phyloP scores from a whole-genome alignment of 2,113 vertebrate genomes.

The Paradoxurus hermaphroditus region DNA sequence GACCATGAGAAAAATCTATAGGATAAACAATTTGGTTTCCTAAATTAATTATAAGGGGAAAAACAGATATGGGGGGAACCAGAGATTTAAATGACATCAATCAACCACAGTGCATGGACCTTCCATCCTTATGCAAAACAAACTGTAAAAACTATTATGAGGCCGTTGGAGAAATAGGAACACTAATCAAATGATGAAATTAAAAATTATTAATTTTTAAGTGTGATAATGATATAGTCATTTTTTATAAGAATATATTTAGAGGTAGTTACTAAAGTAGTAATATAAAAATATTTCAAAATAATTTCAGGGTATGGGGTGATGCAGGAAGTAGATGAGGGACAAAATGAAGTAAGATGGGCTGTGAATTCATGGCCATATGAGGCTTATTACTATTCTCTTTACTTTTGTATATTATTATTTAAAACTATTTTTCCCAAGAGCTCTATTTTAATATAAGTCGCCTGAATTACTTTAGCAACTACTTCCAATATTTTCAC shows the following conservation, averaged over 20 bases:
- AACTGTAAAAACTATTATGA: not conserved
- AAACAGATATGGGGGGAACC: not conserved
- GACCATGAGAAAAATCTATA: not conserved
- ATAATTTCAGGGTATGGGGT: not conserved
- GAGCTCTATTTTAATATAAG: not conserved
- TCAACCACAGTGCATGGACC: not conserved
- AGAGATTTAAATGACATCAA: not conserved
- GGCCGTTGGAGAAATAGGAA: not conserved
- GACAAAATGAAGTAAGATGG: not conserved
- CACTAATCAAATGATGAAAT: not conserved
- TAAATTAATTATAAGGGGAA: not conserved
- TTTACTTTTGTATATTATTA: not conserved
- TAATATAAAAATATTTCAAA: not conserved
- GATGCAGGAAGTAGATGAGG: not conserved
- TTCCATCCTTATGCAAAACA: not conserved
- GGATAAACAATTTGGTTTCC: not conserved
- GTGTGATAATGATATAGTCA: not conserved
- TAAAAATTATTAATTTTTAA: not conserved
- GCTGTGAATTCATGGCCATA: not conserved
- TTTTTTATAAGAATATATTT: not conserved
- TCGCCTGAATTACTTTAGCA: not conserved
- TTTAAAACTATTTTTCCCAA: not conserved
- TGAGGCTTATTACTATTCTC: not conserved
- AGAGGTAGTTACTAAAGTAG: not conserved
- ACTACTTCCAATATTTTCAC: not conserved